Base-by-base conservation (phyloP, 2,888 invertebrate species). In the Drymonia ruficornis region DNA sequence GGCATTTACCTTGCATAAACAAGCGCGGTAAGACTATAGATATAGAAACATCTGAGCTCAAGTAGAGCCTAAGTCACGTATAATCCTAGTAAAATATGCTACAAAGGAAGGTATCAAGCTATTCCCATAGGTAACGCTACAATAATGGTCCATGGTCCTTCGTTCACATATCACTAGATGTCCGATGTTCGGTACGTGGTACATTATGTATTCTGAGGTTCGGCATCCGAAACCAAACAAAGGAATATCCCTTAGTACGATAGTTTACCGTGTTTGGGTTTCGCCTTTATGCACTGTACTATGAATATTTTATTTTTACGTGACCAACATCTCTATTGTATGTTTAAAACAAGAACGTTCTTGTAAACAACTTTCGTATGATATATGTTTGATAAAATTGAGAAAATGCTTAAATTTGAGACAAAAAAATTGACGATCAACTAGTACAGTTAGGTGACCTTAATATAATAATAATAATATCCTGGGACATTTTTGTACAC, bases 131-230 rank as follows among this genome's bases (percentile, higher is more conserved):
- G 47, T 50, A 43, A 18, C 53, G 57, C 59, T 63, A 65, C 68
- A 71, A 65, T 69, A 5, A 40, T 40, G 16, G 72, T 63, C 63
- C 63, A 69, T 65, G 59, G 56, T 72, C 61, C 62, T 52, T 51
- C 23, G 56, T 44, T 23, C 3, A 28, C 59, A 53, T 49, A 57
- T 55, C 13, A 13, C 23, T 44, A 2, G 40, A 7, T 13, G n/a
- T 29, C 46, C n/a, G 46, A 46, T 16, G 29, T n/a, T 46, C 12
- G 44, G 44, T 13, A 46, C 46, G 12, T 15, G 46, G 44, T 23
- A 5, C 13, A 43, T 43, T 43, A 43, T 29, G 29, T 46, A 29
- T 46, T 29, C 29, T 13, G 16, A 46, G 46, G 29, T 46, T 28
- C 29, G 29, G n/a, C 29, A 15, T 12, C 29, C n/a, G 5, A 46